These are phyloP conservation scores for Psophia crepitans DNA, from an alignment of 2,113 vertebrate species.

Conservation along the genomic window DNA sequence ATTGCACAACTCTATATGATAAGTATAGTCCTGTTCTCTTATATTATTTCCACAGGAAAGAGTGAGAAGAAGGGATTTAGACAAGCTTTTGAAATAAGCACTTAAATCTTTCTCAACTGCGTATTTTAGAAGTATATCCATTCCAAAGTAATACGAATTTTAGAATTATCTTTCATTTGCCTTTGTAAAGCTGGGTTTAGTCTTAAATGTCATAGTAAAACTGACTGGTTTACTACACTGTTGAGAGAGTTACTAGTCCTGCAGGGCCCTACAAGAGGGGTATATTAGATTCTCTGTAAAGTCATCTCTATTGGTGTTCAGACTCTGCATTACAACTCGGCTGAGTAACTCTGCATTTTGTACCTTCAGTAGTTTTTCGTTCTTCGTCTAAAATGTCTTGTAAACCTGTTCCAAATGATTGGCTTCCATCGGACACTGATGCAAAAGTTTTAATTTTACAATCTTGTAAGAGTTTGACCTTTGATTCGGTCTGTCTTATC, in stretches of 20 bases:
- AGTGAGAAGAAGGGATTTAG: background rate
- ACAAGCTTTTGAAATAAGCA: background rate
- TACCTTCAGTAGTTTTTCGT: background rate
- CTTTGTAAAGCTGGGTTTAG: background rate
- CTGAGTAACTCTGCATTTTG: background rate
- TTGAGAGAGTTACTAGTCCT: background rate
- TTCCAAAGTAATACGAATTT: background rate
- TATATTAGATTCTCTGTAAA: background rate
- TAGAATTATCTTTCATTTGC: background rate
- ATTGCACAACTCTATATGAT: background rate
- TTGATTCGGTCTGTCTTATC: background rate
- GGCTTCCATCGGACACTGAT: background rate
- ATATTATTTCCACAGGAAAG: background rate
- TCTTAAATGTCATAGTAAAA: background rate
- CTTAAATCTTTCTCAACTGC: background rate
- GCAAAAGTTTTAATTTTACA: background rate
- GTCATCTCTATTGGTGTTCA: background rate
- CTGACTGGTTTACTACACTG: background rate
- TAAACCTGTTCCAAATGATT: background rate
- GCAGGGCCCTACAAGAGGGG: background rate
- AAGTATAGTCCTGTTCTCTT: background rate
- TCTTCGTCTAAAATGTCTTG: background rate
- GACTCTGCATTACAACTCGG: background rate
- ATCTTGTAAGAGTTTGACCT: background rate
- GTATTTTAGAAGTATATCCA: background rate